phyloP scores from a whole-genome alignment of 2,113 vertebrate species.

The Brevimyrus niger region DNA sequence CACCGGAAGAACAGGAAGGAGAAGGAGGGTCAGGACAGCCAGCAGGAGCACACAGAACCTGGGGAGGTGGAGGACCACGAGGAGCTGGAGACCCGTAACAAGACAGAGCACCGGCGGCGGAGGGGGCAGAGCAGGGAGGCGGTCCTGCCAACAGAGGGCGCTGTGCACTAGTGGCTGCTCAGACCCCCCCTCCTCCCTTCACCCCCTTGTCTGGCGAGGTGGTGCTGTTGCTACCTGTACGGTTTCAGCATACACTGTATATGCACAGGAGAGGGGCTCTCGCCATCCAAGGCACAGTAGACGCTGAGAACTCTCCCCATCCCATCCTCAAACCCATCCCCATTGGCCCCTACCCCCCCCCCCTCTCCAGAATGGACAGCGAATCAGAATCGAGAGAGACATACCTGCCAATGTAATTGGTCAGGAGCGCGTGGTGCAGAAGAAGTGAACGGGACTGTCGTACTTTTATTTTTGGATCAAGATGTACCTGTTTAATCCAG shows the following conservation, averaged over 20 bases:
- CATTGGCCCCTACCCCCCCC: conserved; percentile 7
- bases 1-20: conserved; percentile 79
- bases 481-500: conserved; percentile 48
- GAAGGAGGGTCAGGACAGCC: conserved; percentile 71
- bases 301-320: conserved; percentile 35
- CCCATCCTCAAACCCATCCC: conserved; percentile 30
- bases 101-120: conserved; percentile 78
- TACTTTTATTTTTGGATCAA: conserved; percentile 32
- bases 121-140: conserved; percentile 70
- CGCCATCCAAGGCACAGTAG: conserved; percentile 41
- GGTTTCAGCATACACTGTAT: conserved; percentile 62
- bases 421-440: conserved; percentile 22
- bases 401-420: conserved; percentile 40
- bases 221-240: conserved; percentile 88
- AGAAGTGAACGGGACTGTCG: background rate
- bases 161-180: conserved; percentile 61
- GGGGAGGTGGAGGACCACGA: conserved; percentile 67
- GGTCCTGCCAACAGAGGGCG: conserved; percentile 57
- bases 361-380: conserved; percentile 27
- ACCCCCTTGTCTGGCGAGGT: conserved; percentile 33
- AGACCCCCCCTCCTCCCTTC: conserved; percentile 45
- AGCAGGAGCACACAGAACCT: conserved; percentile 65
- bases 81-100: conserved; percentile 78
- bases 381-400: conserved; percentile 30
- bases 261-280: conserved; percentile 54